A percentile compares a stretch with the other conserved stretches of the same genome.
These are phyloP conservation scores for Miltochrista miniata DNA, from an alignment of 2,888 invertebrate genomes.

Conservation along the genomic window DNA sequence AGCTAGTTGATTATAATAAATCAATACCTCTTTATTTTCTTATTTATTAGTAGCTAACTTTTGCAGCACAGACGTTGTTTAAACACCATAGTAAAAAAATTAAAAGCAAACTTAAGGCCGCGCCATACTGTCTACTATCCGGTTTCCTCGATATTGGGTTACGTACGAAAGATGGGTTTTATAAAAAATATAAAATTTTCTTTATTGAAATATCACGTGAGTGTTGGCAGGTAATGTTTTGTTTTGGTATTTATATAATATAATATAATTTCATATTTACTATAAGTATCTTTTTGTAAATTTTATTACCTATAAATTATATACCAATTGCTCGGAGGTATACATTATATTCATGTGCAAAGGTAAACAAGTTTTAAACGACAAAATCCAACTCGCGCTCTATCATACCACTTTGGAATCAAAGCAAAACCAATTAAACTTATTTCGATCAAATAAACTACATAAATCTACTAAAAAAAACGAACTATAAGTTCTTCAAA, in stretches of 20 bases:
- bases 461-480: too few species aligned
- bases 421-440: too few species aligned
- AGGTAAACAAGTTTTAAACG: too few species aligned
- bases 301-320: background rate
- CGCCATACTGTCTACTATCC: slow-evolving; percentile 84
- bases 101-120: slow-evolving; percentile 74
- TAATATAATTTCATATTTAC: slow-evolving; percentile 28
- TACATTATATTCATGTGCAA: too few species aligned
- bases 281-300: slow-evolving; percentile 15
- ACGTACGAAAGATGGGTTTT: slow-evolving; percentile 66
- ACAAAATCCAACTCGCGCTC: too few species aligned
- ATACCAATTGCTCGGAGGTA: too few species aligned
- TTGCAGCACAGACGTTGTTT: slow-evolving; percentile 64
- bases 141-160: slow-evolving; percentile 78
- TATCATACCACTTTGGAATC: too few species aligned
- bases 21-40: too few species aligned
- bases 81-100: slow-evolving; percentile 62
- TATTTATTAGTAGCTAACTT: background rate
- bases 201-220: slow-evolving; percentile 67
- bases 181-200: slow-evolving; percentile 67
- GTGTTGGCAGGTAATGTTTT: slow-evolving; percentile 31
- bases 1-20: too few species aligned
- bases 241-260: slow-evolving; percentile 30
- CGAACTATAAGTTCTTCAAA: slow-evolving; percentile 17
- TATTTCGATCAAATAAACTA: too few species aligned